These are phyloP conservation scores for Eutrigla gurnardus DNA, from an alignment of 2,797 vertebrate genomes.

Conservation along the genomic window DNA sequence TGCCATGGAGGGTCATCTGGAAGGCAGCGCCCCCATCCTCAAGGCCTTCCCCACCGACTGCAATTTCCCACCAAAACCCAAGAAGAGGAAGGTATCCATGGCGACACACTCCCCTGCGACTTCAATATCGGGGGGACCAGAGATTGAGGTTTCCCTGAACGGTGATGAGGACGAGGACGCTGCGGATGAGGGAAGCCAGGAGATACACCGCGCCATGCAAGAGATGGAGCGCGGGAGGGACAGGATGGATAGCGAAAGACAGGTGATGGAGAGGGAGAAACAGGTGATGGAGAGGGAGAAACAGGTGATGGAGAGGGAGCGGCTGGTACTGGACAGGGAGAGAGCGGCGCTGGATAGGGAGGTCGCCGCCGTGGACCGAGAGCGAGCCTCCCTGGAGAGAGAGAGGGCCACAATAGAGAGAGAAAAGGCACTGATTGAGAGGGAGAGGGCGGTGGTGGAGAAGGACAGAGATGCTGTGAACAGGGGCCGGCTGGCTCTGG, in stretches of 20 bases:
- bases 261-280: constrained; percentile 56
- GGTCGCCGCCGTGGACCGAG: constrained; percentile 70
- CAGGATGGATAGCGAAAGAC: constrained; percentile 46
- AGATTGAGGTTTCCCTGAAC: constrained; percentile 68
- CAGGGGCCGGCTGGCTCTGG: constrained; percentile 62
- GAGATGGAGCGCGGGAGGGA: constrained; percentile 64
- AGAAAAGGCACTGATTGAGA: constrained; percentile 73
- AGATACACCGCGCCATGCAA: constrained; percentile 54
- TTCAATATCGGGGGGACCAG: constrained; percentile 16
- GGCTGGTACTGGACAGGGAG: constrained; percentile 71
- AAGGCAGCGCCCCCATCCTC: constrained; percentile 58
- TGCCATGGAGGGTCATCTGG: constrained; percentile 76
- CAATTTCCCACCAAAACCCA: constrained; percentile 58
- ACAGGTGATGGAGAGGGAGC: constrained; percentile 58
- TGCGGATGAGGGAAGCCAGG: constrained; percentile 20
- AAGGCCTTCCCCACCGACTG: constrained; percentile 22
- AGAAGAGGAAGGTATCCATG: constrained; percentile 54
- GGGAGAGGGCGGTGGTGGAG: constrained; percentile 72
- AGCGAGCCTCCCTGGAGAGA: constrained; percentile 73
- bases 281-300: constrained; percentile 57
- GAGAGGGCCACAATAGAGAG: constrained; percentile 73
- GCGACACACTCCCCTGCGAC: not conserved
- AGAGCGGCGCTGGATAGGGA: constrained; percentile 72
- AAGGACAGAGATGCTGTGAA: constrained; percentile 67
- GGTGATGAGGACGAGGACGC: constrained; percentile 30